Conservation (phyloP, 2,797 vertebrate genomes). For the Orientallactaga sibirica region DNA sequence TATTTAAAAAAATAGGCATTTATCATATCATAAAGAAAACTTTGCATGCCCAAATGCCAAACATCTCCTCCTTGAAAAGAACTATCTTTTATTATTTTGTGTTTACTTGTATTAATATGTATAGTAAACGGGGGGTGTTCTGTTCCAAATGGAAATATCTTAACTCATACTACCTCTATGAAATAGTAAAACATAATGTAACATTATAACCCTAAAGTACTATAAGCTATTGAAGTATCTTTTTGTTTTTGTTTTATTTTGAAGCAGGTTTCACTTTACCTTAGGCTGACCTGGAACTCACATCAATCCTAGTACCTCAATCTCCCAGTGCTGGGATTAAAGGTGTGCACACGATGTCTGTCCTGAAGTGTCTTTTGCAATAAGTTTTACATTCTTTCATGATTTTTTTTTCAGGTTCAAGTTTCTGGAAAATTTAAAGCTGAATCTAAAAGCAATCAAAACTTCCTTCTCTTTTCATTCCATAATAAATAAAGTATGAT, state of each 20-base stretch:
- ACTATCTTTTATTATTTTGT: not conserved
- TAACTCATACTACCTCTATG: constrained; percentile 5
- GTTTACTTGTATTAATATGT: not conserved
- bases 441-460: constrained; percentile 55
- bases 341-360: too few species aligned
- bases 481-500: not conserved
- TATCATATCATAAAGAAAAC: not conserved
- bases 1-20: constrained; percentile 28
- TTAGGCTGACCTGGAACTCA: too few species aligned
- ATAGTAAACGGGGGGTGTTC: not conserved
- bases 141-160: not conserved
- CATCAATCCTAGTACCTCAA: too few species aligned
- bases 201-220: constrained; percentile 24
- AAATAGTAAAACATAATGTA: constrained; percentile 42
- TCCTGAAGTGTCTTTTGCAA: constrained; percentile 39
- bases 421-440: constrained; percentile 43
- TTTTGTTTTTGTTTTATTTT: too few species aligned
- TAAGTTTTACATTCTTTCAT: constrained; percentile 46
- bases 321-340: too few species aligned
- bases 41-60: constrained; percentile 10
- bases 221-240: not conserved
- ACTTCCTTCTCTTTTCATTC: not conserved
- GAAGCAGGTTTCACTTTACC: too few species aligned
- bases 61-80: not conserved
- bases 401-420: constrained; percentile 24